Conservation (phyloP, 2,113 vertebrate species). For the Lichenostomus cassidix region DNA sequence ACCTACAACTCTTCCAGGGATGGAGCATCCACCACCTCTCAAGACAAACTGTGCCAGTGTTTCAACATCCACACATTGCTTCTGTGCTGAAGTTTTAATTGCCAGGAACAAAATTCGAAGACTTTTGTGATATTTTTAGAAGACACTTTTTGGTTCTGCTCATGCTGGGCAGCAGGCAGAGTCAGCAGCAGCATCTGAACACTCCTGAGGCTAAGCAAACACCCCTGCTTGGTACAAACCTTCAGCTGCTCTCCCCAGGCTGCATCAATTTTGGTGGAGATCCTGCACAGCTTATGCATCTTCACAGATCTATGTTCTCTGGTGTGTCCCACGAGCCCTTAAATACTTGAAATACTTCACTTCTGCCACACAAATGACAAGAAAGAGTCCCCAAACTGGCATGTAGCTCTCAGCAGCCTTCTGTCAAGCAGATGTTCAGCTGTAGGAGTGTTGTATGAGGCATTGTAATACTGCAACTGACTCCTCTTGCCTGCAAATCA, state of each 20-base stretch:
- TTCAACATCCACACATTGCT: no score
- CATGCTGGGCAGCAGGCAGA: neutral
- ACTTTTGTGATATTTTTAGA: neutral
- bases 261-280: neutral
- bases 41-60: neutral
- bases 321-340: neutral
- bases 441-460: neutral
- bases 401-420: slow-evolving; percentile 20
- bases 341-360: slow-evolving; percentile 5
- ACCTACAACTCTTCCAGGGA: neutral
- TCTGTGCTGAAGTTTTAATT: neutral
- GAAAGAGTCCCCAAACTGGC: neutral
- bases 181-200: neutral
- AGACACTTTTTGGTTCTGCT: neutral
- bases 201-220: neutral
- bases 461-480: neutral
- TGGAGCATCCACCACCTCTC: neutral
- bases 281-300: neutral
- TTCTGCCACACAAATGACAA: slow-evolving; percentile 1
- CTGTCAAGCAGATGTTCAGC: slow-evolving; percentile 52
- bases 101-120: neutral
- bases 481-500: slow-evolving; percentile 5
- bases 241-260: neutral
- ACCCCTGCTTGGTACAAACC: neutral
- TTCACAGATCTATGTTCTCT: neutral